Base-by-base conservation (phyloP, 2,797 vertebrate genomes). In the Poeciliopsis turneri region DNA sequence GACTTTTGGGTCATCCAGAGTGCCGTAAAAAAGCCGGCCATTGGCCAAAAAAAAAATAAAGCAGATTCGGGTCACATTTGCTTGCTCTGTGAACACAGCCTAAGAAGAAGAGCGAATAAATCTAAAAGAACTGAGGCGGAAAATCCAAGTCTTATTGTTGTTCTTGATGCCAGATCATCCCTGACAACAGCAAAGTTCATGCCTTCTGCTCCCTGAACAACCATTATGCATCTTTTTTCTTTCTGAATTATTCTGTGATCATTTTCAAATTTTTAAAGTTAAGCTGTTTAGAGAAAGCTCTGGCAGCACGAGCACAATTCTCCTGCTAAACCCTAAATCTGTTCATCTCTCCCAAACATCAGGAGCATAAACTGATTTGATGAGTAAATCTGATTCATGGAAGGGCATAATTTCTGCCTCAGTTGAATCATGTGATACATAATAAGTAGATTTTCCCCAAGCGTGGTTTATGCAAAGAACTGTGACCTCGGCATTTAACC, bases 381-480 rank as follows among this genome's bases (percentile, higher is more conserved):
- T 68, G 64, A 68, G 36, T 68, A 13, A 68, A 68, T 68, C 64
- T 68, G 36, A 41, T 68, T 68, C 64, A 68, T 68, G 18, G 64
- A 9, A 12, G 10, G 64, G 18, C 7, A 64, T 64, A 3, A 36
- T 64, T 64, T 64, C 61, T 64, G 61, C 30, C 61, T 36, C 28
- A 64, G 61, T 64, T 33, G 61, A 33, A 13, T 68, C 64, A 41
- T 68, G 36, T 41, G 9, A 68, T 41, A 41, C 64, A 68, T 68
- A 25, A 41, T 5, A 68, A 41, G 36, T 25, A 68, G 33, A 25
- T 68, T 68, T 68, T 61, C 64, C 64, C 20, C 36, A 23, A 68
- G 10, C 64, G 0, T 41, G 10, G 64, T 66, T 66, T 39, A 39
- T 66, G 20, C 64, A 41, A 68, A 41, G 10, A 41, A 41, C 36